Evolutionary conservation across 2,888 invertebrate genomes (phyloP), one percentile per base, ranked within the genome.

Genomic region (Tillus elongatus): DNA sequence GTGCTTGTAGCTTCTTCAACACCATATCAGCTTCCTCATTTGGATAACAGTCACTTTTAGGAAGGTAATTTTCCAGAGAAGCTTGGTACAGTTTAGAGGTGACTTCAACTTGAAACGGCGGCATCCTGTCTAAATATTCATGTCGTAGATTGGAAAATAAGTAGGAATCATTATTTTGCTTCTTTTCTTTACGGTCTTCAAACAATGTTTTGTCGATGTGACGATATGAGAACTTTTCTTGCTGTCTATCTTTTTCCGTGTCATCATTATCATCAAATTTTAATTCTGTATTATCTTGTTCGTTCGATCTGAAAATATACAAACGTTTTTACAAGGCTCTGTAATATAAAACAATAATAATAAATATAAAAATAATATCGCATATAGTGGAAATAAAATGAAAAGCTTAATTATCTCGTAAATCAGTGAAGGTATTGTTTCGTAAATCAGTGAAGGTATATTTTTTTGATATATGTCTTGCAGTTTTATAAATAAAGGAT

Each of bases 1-100:
- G 57, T 2, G 78, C 75, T 54, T 80, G 69, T 12, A 77, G 50
- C 39, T 64, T 62, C 30, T 53, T 56, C 46, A 64, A n/a, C 24
- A 63, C 49, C 4, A 52, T 35, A 46, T 65, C 62, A 1, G 60
- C 61, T 35, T 61, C 59, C 4, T 55, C 37, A 36, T 45, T 46
- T 1, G n/a, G 13, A n/a, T 8, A 10, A 33, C 13, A 11, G 9
- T 39, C 35, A 2, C 13, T 28, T 3, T 32, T 29, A 2, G 16
- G 33, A 4, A 26, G 40, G 34, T 50, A 54, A 30, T 54, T 50
- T 33, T 56, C 56, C 9, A 55, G 14, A 26, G 56, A 57, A 13
- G 50, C 44, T 40, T 59, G 52, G 41, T 61, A 60, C 34, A 62
- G 40, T 35, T 61, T 61, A 10, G 60, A 57, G 3, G 56, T 56